These are phyloP conservation scores for Rhaphigaster nebulosa DNA, from an alignment of 2,888 invertebrate genomes.

Conservation along the genomic window DNA sequence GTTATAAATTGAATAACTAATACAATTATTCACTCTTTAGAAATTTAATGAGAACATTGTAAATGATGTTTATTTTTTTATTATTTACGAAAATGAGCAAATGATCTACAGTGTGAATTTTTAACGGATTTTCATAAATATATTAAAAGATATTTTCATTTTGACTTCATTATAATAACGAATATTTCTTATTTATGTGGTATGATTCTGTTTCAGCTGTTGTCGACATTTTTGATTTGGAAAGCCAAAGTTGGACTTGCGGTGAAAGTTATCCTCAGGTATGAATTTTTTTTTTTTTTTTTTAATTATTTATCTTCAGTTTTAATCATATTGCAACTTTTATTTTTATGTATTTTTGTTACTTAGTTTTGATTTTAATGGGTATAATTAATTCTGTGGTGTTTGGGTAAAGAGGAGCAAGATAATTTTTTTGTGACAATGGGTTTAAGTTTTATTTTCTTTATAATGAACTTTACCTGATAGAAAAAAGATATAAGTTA, in stretches of 20 bases:
- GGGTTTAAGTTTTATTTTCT: no score
- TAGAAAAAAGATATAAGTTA: no score
- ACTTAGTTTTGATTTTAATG: no score
- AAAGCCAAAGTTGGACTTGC: slow-evolving; percentile 74
- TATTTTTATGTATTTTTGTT: no score
- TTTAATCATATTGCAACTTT: no score
- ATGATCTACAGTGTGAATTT: background rate
- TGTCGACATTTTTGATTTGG: slow-evolving; percentile 78
- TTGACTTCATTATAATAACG: background rate
- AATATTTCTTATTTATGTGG: background rate
- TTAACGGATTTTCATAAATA: background rate
- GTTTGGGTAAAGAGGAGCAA: no score
- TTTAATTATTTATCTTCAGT: no score
- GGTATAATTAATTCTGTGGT: no score
- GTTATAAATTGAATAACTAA: background rate
- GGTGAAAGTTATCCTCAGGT: slow-evolving; percentile 75
- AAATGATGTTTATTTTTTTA: background rate
- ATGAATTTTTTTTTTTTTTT: no score
- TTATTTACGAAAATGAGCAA: background rate
- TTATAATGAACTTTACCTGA: no score
- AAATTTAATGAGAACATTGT: background rate
- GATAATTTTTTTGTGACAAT: no score
- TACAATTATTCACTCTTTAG: background rate
- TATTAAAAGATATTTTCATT: background rate
- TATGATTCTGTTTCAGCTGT: slow-evolving; percentile 68